Evolutionary conservation across 2,797 vertebrate genomes (phyloP), one percentile per base, ranked within the genome.

Genomic region (Parambassis ranga): DNA sequence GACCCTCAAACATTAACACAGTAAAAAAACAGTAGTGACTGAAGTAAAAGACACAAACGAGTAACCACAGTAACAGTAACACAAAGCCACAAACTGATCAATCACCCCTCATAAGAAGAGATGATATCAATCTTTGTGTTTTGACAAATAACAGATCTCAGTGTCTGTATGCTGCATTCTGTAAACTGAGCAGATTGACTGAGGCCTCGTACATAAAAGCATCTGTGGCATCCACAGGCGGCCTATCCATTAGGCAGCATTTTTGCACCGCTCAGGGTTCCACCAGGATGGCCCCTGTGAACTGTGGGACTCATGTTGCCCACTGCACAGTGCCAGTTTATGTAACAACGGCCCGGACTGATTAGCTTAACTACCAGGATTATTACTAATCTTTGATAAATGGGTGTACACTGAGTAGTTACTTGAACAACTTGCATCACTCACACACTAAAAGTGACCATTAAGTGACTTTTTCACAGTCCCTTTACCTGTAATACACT

Each of bases 211-310:
- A 51, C 68, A 62, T 70, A 49, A 80, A 77, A 66, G 72, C 77
- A 65, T 84, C 67, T 71, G 65, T 56, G 69, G 30, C 64, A 67
- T 71, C 65, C 49, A 74, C 66, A 60, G 76, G 75, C 49, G 31
- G 64, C 46, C 66, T 33, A 26, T 71, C 64, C 65, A 65, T 79
- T 73, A 67, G 62, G 38, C 79, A 46, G 44, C 16, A 14, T 56
- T 50, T 66, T 49, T 53, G 66, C 43, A 46, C 20, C 19, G 24
- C 57, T 57, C 64, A 47, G 49, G 63, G 75, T 65, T 71, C 28
- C 51, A 57, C 48, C 57, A 43, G 43, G 62, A 72, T 14, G 24
- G 42, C 55, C 63, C 51, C 58, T 41, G 50, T 68, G 51, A 71
- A 71, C 69, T 33, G 36, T 46, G 50, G 66, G 62, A 44, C 37